Conservation (phyloP, 2,888 invertebrate genomes). For the Drosophila fungiperda region DNA sequence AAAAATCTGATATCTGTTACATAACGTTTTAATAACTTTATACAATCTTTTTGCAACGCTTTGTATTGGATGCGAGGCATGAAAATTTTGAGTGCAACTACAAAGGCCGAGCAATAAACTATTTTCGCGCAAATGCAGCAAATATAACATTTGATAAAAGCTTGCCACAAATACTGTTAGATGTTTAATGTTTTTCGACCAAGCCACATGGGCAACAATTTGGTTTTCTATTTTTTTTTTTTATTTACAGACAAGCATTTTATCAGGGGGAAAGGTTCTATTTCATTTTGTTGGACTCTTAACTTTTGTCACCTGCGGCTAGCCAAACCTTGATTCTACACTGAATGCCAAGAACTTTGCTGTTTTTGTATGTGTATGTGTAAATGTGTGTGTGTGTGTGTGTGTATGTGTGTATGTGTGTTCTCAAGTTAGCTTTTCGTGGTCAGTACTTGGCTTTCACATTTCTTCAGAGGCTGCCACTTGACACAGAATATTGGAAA, state of each 20-base stretch:
- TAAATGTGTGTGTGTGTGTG: conserved; percentile 11
- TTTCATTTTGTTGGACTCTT: conserved; percentile 28
- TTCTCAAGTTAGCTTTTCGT: conserved; percentile 52
- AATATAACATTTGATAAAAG: conserved; percentile 38
- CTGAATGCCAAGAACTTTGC: conserved; percentile 27
- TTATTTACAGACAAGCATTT: conserved; percentile 2
- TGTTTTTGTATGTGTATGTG: conserved; percentile 2
- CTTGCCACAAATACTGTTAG: conserved; percentile 65
- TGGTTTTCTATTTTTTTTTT: conserved; percentile 6
- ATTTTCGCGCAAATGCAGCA: conserved; percentile 52
- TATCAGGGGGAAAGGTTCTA: conserved; percentile 15
- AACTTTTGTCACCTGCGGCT: conserved; percentile 67
- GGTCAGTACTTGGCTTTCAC: conserved; percentile 36
- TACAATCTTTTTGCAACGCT: background rate
- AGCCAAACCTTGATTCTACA: conserved; percentile 42
- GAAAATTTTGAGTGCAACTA: conserved; percentile 22
- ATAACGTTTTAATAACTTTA: background rate
- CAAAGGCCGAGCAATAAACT: conserved; percentile 59
- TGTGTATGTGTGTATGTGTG: conserved; percentile 11
- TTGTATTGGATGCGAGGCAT: conserved; percentile 4
- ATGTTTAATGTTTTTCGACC: conserved; percentile 54
- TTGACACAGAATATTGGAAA: conserved; percentile 60
- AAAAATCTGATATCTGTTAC: background rate
- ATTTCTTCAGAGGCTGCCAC: conserved; percentile 33
- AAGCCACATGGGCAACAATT: conserved; percentile 32